Evolutionary conservation across 2,113 vertebrate species (phyloP), one percentile per base, ranked within the genome.

Genomic region (Aspidoscelis tigris): DNA sequence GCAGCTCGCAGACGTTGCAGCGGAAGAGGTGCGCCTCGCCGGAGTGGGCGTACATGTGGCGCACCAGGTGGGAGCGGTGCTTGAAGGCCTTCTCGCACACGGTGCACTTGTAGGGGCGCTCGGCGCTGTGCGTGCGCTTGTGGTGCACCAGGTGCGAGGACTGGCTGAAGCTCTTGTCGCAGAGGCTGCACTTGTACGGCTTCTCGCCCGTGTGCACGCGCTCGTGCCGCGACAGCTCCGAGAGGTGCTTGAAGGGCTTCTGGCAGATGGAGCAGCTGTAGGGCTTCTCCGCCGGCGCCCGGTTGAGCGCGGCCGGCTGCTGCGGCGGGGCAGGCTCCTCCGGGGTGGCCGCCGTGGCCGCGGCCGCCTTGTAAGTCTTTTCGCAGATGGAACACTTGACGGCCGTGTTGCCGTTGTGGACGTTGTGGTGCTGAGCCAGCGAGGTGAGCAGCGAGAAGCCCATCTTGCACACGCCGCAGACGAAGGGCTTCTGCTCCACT

Each of bases 71-170:
- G 0, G 98, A 99, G 92, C 99, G 98, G 94, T 99, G 99, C 94
- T 99, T 99, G 90, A 99, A 99, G 92, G 97, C 99, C 96, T 99
- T 99, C 90, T 99, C 98, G 0, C 99, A 99, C 22, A 99, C 98
- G 0, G 98, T 97, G 47, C 99, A 99, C 92, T 99, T 99, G 92
- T 99, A 99, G 0, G 99, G 98, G 71, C 98, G 97, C 89, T 99
- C 99, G 0, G 97, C 98, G 93, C 98, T 99, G 96, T 99, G 99
- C 0, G 98, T 99, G 81, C 97, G 97, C 92, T 99, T 99, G 95
- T 99, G 98, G 93, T 99, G 99, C 90, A 98, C 98, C 77, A 99
- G 95, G 93, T 99, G 99, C 0, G 99, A 99, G 0, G 98, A 99
- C 95, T 99, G 99, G 94, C 98, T 99, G 95, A 99, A 99, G 92